phyloP scores from a whole-genome alignment of 2,113 vertebrate species.

The Microtus ochrogaster region DNA sequence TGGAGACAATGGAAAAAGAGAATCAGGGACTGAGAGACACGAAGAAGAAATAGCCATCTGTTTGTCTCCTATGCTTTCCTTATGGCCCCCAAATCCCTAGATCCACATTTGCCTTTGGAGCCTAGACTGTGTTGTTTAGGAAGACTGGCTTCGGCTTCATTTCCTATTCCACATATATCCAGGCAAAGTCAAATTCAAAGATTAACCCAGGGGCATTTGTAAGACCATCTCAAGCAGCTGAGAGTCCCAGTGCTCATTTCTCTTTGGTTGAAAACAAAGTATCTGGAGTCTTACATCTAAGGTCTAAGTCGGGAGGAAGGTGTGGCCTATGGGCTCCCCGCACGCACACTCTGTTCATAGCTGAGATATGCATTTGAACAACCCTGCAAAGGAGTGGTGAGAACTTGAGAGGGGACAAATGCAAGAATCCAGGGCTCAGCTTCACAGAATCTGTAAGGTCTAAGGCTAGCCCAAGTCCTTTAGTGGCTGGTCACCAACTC shows the following conservation, averaged over 20 bases:
- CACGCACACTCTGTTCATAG: too few species aligned
- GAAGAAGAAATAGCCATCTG: background rate
- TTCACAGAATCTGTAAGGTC: background rate
- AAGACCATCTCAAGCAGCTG: background rate
- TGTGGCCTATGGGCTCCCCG: rapidly evolving
- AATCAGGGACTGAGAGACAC: background rate
- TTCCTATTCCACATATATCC: background rate
- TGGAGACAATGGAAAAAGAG: background rate
- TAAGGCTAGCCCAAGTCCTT: background rate
- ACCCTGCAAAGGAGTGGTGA: background rate
- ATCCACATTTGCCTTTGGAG: background rate
- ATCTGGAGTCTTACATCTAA: background rate
- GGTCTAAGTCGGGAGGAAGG: background rate
- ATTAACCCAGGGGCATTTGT: background rate
- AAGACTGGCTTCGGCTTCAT: background rate
- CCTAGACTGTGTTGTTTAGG: background rate
- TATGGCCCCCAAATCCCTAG: background rate
- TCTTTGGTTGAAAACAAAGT: background rate
- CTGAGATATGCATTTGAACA: background rate
- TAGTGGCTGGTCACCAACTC: slow-evolving; percentile 16
- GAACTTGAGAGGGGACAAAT: background rate
- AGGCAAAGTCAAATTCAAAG: background rate
- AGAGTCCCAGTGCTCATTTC: background rate
- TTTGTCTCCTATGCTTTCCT: background rate
- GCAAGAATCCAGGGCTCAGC: background rate